These are phyloP conservation scores for Chrysogorgia sp. DNA, from an alignment of 92 coral and sea anemone species.

Conservation along the genomic window DNA sequence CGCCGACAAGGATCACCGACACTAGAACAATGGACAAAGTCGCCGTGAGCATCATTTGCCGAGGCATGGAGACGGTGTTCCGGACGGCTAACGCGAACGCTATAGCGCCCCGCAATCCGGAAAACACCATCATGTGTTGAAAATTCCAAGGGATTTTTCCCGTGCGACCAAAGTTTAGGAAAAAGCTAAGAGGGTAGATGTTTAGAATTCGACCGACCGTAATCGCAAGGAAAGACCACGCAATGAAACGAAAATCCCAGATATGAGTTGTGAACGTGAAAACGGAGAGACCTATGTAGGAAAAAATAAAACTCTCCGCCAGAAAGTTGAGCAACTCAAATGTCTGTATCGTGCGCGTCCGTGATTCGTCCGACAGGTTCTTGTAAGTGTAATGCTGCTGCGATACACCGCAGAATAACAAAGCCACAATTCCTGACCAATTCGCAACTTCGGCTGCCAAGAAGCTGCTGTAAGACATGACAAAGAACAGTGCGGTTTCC, in stretches of 20 bases:
- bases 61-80: slow-evolving; percentile 94
- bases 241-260: slow-evolving; percentile 92
- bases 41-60: slow-evolving; percentile 98
- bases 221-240: slow-evolving; percentile 85
- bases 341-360: slow-evolving; percentile 82
- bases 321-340: slow-evolving; percentile 90
- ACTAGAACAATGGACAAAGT: slow-evolving; percentile 88
- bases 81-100: slow-evolving; percentile 97
- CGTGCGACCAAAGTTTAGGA: slow-evolving; percentile 85
- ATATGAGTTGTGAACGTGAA: slow-evolving; percentile 93
- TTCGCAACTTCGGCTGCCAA: slow-evolving; percentile 92
- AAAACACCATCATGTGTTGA: slow-evolving; percentile 96
- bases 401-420: slow-evolving; percentile 92
- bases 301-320: slow-evolving; percentile 92
- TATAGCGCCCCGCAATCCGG: slow-evolving; percentile 97
- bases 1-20: slow-evolving; percentile 94
- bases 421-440: slow-evolving; percentile 98
- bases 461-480: slow-evolving; percentile 94
- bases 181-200: slow-evolving; percentile 83
- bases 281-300: slow-evolving; percentile 91
- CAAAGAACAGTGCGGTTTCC: slow-evolving; percentile 87
- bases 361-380: slow-evolving; percentile 92
- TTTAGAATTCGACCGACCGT: slow-evolving; percentile 79
- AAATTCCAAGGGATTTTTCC: slow-evolving; percentile 83
- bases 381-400: slow-evolving; percentile 96